Evolutionary conservation across 2,113 vertebrate genomes (phyloP).

Genomic region (Labeo rohita): DNA sequence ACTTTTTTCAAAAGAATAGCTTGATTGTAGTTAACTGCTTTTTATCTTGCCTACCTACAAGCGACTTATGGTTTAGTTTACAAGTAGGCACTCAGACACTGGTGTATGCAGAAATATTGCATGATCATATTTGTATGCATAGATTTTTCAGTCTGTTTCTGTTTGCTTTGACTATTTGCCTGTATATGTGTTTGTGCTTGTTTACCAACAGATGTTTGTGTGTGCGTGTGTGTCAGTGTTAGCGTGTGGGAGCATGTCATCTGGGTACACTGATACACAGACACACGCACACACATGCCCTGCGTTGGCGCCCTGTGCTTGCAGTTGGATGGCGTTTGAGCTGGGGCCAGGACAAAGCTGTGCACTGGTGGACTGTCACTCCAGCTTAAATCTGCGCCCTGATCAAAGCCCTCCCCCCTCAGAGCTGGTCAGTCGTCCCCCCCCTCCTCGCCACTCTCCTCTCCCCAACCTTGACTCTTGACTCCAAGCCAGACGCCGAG

Average conservation of each 20-base stretch:
- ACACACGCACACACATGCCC: conserved; percentile 39
- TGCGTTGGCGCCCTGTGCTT: conserved; percentile 35
- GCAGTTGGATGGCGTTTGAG: conserved; percentile 51
- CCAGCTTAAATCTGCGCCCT: conserved; percentile 56
- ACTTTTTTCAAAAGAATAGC: background rate
- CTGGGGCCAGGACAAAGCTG: conserved; percentile 59
- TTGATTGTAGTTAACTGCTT: background rate
- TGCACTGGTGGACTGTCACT: conserved; percentile 62
- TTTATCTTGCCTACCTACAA: background rate
- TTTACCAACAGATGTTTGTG: conserved; percentile 37
- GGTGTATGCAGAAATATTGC: background rate
- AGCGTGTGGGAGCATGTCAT: conserved; percentile 28
- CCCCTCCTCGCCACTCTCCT: background rate
- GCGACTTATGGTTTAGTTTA: background rate
- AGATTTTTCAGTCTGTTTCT: background rate
- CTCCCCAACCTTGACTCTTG: conserved; percentile 53
- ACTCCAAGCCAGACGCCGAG: conserved; percentile 41
- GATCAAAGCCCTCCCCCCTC: conserved; percentile 59
- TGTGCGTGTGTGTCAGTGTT: conserved; percentile 36
- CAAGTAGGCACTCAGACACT: background rate
- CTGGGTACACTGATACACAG: conserved; percentile 47
- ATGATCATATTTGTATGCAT: conserved; percentile 15
- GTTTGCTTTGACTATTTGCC: conserved; percentile 12
- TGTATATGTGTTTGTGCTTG: conserved; percentile 12
- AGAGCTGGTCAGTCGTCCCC: background rate